Evolutionary conservation across 2,113 vertebrate genomes (phyloP).

Genomic region (Gavialis gangeticus): DNA sequence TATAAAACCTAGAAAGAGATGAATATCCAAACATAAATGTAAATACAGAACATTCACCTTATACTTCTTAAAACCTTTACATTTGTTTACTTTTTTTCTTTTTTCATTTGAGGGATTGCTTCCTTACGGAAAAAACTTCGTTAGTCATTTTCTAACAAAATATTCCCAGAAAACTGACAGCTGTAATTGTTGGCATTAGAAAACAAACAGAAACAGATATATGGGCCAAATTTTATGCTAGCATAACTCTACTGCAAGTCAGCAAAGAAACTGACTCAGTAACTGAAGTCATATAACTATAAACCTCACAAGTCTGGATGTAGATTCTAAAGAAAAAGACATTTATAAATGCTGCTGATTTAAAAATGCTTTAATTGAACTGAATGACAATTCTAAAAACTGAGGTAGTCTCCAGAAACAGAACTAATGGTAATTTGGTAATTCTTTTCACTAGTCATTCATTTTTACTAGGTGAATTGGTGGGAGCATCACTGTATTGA

Average conservation of each 20-base stretch:
- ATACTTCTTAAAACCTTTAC: not conserved
- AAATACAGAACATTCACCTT: not conserved
- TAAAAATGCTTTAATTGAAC: not conserved
- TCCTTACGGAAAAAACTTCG: not conserved
- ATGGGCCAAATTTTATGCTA: not conserved
- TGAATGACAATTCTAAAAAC: not conserved
- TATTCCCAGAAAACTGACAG: not conserved
- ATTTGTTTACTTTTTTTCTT: not conserved
- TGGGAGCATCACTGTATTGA: not conserved
- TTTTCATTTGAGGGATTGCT: not conserved
- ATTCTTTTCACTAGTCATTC: not conserved
- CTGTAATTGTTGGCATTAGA: not conserved
- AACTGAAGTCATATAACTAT: not conserved
- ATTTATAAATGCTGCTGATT: not conserved
- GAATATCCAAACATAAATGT: slow-evolving; percentile 25
- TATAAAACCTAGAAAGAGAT: slow-evolving; percentile 86
- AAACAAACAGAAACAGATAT: not conserved
- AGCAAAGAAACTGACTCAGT: not conserved
- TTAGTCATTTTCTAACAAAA: not conserved
- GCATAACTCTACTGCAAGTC: not conserved
- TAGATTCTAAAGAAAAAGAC: not conserved
- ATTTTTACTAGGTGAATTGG: not conserved
- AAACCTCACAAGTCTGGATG: not conserved
- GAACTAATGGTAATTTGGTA: not conserved
- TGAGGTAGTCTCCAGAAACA: not conserved